These are phyloP conservation scores for Tupaia chinensis DNA, from an alignment of 2,113 vertebrate species.

Conservation along the genomic window DNA sequence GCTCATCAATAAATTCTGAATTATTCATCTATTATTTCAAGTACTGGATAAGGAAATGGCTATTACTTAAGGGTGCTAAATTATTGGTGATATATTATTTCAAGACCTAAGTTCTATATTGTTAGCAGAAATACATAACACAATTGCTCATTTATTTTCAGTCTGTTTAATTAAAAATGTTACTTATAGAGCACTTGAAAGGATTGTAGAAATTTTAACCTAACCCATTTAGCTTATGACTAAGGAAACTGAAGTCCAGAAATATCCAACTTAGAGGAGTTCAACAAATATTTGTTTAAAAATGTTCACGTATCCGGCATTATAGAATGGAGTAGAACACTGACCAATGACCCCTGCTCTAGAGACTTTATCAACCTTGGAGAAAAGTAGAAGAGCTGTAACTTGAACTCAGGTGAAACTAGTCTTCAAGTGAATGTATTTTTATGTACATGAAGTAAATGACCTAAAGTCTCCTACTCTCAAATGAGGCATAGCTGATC, in stretches of 20 bases:
- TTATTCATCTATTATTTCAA: slow-evolving; percentile 53
- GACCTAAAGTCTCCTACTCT: not conserved
- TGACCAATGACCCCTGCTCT: not conserved
- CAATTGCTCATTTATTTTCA: slow-evolving; percentile 2
- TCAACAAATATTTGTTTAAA: not conserved
- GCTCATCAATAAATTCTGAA: slow-evolving; percentile 46
- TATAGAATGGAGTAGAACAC: not conserved
- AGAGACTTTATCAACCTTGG: not conserved
- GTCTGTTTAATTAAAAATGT: not conserved
- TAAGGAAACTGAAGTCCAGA: not conserved
- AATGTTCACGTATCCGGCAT: not conserved
- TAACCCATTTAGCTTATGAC: not conserved
- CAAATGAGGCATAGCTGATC: not conserved
- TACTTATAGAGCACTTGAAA: not conserved
- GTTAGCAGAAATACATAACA: not conserved
- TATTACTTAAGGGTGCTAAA: slow-evolving; percentile 38
- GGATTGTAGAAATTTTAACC: slow-evolving; percentile 40
- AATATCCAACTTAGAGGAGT: not conserved
- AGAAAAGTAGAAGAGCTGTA: not conserved
- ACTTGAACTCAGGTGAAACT: not conserved
- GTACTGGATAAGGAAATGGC: not conserved
- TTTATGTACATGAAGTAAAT: not conserved
- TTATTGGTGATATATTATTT: slow-evolving; percentile 33
- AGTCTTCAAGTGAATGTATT: not conserved
- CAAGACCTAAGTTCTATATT: not conserved